phyloP scores from a whole-genome alignment of 2,888 invertebrate genomes.

The Ennomos erosarius region DNA sequence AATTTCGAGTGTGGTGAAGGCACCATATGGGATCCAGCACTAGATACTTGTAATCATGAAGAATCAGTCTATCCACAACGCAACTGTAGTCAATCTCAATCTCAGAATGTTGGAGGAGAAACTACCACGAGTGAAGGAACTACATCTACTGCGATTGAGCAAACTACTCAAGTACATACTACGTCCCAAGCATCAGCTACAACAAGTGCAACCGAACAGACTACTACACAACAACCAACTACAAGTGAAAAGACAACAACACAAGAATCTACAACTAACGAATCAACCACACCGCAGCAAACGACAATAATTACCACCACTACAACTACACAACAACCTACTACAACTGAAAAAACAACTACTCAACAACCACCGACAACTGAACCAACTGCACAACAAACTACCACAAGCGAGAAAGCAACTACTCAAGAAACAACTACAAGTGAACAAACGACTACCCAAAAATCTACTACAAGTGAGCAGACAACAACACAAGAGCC shows the following conservation, averaged over 20 bases:
- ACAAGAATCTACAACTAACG: slow-evolving; percentile 31
- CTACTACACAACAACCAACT: slow-evolving; percentile 41
- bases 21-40: slow-evolving; percentile 89
- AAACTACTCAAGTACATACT: slow-evolving; percentile 34
- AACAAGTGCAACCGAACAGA: slow-evolving; percentile 30
- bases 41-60: slow-evolving; percentile 88
- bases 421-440: slow-evolving; percentile 27
- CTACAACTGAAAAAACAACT: slow-evolving; percentile 23
- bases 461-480: slow-evolving; percentile 26
- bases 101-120: slow-evolving; percentile 43
- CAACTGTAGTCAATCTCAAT: slow-evolving; percentile 67
- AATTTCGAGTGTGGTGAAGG: slow-evolving; percentile 89
- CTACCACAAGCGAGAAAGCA: slow-evolving; percentile 30
- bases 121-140: slow-evolving; percentile 36
- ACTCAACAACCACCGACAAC: slow-evolving; percentile 24
- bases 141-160: slow-evolving; percentile 47
- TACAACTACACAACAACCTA: slow-evolving; percentile 37
- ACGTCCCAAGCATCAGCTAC: not conserved
- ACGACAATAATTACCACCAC: slow-evolving; percentile 28
- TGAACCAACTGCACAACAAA: slow-evolving; percentile 4
- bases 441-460: slow-evolving; percentile 37
- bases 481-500: slow-evolving; percentile 41
- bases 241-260: slow-evolving; percentile 40
- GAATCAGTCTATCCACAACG: slow-evolving; percentile 87
- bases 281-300: slow-evolving; percentile 46